Evolutionary conservation across 92 coral and sea anemone genomes (phyloP).

Genomic region (Galaxea fascicularis): DNA sequence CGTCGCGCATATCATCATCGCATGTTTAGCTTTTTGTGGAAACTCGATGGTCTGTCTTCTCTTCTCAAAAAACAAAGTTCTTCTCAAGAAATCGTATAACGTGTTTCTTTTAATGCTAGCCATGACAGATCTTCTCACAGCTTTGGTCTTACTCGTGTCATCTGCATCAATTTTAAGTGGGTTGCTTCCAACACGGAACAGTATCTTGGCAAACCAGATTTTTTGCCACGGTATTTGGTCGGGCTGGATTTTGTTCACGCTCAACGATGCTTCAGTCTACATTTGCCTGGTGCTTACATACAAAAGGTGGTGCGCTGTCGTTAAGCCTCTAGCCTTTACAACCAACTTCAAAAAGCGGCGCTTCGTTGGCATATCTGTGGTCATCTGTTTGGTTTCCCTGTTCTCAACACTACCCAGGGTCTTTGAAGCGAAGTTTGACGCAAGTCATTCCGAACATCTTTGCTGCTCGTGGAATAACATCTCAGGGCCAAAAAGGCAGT

Average conservation of each 20-base stretch:
- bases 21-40: slow-evolving; percentile 33
- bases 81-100: slow-evolving; percentile 43
- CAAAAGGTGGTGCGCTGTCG: slow-evolving; percentile 55
- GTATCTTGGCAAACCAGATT: neutral
- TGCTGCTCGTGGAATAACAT: slow-evolving; percentile 30
- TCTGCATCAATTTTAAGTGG: slow-evolving; percentile 10
- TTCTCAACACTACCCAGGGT: slow-evolving; percentile 27
- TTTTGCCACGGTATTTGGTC: slow-evolving; percentile 30
- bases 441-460: neutral
- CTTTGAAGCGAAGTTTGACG: slow-evolving; percentile 14
- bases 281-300: slow-evolving; percentile 43
- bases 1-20: slow-evolving; percentile 19
- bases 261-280: slow-evolving; percentile 32
- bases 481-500: neutral
- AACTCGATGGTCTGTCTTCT: slow-evolving; percentile 41
- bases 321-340: slow-evolving; percentile 23
- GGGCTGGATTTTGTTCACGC: slow-evolving; percentile 21
- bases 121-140: slow-evolving; percentile 23
- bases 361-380: slow-evolving; percentile 16
- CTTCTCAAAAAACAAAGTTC: slow-evolving; percentile 32
- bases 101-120: slow-evolving; percentile 33
- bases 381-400: slow-evolving; percentile 22
- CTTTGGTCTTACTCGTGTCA: neutral
- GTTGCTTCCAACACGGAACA: neutral
- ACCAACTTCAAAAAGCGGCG: slow-evolving; percentile 28